Conservation (phyloP, 2,113 vertebrate species). For the Sander lucioperca region DNA sequence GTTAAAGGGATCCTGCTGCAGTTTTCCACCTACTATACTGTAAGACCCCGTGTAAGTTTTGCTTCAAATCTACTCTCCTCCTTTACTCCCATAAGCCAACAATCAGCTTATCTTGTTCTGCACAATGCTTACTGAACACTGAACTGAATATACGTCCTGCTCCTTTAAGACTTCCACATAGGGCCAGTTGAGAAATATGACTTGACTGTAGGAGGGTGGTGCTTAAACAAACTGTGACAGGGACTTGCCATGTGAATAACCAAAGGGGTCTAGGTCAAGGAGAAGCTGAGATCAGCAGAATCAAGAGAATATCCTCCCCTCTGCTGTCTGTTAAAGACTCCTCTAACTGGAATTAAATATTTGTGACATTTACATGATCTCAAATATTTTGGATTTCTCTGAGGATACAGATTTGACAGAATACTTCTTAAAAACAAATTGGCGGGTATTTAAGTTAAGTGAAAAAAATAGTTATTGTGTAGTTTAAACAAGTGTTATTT, state of each 20-base stretch:
- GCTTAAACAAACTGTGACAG: constrained; percentile 63
- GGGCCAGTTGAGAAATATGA: constrained; percentile 55
- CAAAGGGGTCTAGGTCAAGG: constrained; percentile 29
- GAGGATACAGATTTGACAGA: background rate
- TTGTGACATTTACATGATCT: background rate
- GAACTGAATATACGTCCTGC: constrained; percentile 33
- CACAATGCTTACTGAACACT: background rate
- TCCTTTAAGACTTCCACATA: constrained; percentile 76
- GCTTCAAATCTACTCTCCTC: background rate
- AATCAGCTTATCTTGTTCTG: background rate
- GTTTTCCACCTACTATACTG: background rate
- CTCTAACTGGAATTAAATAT: background rate
- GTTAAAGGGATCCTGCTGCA: background rate
- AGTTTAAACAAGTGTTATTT: background rate
- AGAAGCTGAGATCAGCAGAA: constrained; percentile 42
- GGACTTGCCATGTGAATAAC: constrained; percentile 56
- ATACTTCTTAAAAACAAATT: background rate
- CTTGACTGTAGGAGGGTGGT: constrained; percentile 57
- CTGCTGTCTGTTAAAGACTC: background rate
- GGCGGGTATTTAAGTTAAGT: background rate
- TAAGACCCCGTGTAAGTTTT: background rate
- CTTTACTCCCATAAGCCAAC: too few relatives aligned
- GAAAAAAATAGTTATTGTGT: background rate
- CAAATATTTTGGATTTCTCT: constrained; percentile 7
- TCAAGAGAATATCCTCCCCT: background rate